Evolutionary conservation across 2,113 vertebrate genomes (phyloP).

Genomic region (Phyllostomus discolor): DNA sequence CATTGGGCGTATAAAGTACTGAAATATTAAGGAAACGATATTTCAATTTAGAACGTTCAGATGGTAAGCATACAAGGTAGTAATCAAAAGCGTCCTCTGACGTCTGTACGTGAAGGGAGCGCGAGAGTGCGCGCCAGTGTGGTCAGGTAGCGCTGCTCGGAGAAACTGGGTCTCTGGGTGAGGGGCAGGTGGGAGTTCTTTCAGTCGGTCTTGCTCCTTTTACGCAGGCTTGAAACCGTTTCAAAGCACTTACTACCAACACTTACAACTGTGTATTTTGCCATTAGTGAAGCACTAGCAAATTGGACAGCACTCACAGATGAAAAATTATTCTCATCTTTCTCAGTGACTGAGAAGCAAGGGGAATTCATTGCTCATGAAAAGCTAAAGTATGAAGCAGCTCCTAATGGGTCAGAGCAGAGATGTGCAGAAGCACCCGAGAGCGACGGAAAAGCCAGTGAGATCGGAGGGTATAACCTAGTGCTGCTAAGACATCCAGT

Average conservation of each 20-base stretch:
- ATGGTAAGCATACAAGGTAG: background rate
- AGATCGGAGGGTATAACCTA: too few species aligned
- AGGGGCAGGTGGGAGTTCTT: background rate
- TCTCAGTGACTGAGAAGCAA: background rate
- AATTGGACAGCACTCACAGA: background rate
- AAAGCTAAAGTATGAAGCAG: background rate
- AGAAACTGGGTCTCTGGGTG: background rate
- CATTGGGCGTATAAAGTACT: background rate
- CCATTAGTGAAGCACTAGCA: background rate
- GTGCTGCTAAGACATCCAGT: too few species aligned
- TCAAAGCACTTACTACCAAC: background rate
- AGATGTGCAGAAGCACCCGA: background rate
- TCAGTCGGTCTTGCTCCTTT: background rate
- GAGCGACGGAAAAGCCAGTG: background rate
- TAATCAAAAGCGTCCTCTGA: background rate
- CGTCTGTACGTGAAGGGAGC: background rate
- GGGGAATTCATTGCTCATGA: background rate
- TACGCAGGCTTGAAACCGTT: background rate
- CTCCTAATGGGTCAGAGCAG: background rate
- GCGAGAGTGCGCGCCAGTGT: background rate
- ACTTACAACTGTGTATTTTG: background rate
- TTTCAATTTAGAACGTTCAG: background rate
- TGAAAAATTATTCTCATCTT: background rate
- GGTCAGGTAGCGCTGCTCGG: background rate
- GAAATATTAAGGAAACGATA: background rate